Conservation (phyloP, 2,888 invertebrate species). For the Metalampra italica region DNA sequence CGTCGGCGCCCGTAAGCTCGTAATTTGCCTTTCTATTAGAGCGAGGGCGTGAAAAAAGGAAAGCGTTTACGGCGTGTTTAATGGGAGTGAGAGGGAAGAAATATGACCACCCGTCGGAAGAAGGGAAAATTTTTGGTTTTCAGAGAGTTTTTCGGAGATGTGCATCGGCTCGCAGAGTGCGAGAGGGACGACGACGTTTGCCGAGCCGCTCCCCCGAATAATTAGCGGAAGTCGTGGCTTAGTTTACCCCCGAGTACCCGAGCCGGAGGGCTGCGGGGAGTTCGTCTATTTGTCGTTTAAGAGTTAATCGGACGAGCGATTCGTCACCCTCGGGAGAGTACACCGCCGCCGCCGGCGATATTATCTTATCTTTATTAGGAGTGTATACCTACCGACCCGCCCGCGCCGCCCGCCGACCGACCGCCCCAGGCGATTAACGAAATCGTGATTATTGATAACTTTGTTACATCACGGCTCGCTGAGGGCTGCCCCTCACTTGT, state of each 20-base stretch:
- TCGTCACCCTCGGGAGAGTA: slow-evolving; percentile 75
- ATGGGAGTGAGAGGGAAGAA: slow-evolving; percentile 78
- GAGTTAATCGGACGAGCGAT: slow-evolving; percentile 77
- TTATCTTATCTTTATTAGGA: slow-evolving; percentile 73
- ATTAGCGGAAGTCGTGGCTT: slow-evolving; percentile 78
- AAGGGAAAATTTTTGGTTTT: slow-evolving; percentile 76
- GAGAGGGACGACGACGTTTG: slow-evolving; percentile 63
- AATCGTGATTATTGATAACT: slow-evolving; percentile 74
- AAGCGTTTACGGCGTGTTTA: slow-evolving; percentile 79
- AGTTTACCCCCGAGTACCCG: slow-evolving; percentile 71
- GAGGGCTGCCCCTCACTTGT: slow-evolving; percentile 12
- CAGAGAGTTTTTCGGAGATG: slow-evolving; percentile 75
- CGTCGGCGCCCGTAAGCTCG: slow-evolving; percentile 79
- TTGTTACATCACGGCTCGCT: slow-evolving; percentile 39
- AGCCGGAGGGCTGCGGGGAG: slow-evolving; percentile 62
- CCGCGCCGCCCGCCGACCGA: slow-evolving; percentile 52
- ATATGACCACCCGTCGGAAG: slow-evolving; percentile 74
- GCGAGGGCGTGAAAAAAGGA: slow-evolving; percentile 79
- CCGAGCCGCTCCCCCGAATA: slow-evolving; percentile 66
- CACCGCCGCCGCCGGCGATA: slow-evolving; percentile 56
- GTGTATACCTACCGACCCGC: slow-evolving; percentile 34
- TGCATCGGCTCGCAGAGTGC: slow-evolving; percentile 67
- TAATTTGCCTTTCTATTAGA: slow-evolving; percentile 80
- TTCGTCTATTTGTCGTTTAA: slow-evolving; percentile 78
- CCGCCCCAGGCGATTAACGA: slow-evolving; percentile 64